Evolutionary conservation across 2,797 vertebrate genomes (phyloP).

Genomic region (Onychomys leucogaster): DNA sequence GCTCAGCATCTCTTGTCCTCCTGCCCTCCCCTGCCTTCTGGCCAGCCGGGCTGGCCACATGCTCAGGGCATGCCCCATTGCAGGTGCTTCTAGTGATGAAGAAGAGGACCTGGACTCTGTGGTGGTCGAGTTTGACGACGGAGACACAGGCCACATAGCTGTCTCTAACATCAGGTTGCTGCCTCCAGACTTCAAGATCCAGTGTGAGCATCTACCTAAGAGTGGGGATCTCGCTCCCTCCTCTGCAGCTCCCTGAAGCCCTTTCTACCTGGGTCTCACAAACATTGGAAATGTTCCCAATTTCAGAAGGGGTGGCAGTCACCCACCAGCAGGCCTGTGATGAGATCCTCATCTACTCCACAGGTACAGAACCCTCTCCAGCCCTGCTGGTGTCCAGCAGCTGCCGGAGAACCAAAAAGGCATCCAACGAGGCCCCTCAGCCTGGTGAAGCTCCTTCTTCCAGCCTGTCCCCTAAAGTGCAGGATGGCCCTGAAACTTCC

Average conservation of each 20-base stretch:
- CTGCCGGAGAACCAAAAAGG: slow-evolving; percentile 88
- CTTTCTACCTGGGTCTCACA: not conserved
- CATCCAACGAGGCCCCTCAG: slow-evolving; percentile 86
- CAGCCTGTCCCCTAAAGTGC: slow-evolving; percentile 87
- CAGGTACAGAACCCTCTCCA: slow-evolving; percentile 93
- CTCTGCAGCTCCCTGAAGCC: not conserved
- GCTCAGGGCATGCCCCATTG: not conserved
- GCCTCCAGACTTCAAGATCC: slow-evolving; percentile 97
- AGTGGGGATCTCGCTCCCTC: not conserved
- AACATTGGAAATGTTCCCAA: not conserved
- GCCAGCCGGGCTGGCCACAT: accelerated
- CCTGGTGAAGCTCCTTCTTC: slow-evolving; percentile 85
- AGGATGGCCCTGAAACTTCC: slow-evolving; percentile 79
- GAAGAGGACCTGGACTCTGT: slow-evolving; percentile 93
- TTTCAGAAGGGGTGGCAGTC: no score
- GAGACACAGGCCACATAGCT: slow-evolving; percentile 95
- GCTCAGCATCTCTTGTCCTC: not conserved
- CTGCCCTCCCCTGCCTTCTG: no score
- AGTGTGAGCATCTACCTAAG: slow-evolving; percentile 89
- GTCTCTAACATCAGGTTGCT: slow-evolving; percentile 95
- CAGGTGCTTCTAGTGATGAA: slow-evolving; percentile 88
- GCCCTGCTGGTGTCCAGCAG: slow-evolving; percentile 90
- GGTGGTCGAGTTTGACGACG: slow-evolving; percentile 97
- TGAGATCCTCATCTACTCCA: not conserved
- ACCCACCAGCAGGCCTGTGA: accelerated